Evolutionary conservation across 2,888 invertebrate genomes (phyloP).

Genomic region (Balanococcus diminutus): DNA sequence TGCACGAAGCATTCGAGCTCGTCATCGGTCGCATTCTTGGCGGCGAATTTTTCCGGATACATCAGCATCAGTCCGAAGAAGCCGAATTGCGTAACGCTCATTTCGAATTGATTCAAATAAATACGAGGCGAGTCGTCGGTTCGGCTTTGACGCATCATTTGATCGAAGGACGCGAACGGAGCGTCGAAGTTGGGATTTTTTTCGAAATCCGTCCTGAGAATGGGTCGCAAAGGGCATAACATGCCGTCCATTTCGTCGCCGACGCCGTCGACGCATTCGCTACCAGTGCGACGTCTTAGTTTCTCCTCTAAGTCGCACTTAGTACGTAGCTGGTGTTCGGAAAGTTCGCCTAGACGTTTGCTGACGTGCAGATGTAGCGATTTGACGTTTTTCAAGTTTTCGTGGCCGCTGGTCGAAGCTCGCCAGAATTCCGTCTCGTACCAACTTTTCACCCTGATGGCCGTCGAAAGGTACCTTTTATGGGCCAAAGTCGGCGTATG

Average conservation of each 20-base stretch:
- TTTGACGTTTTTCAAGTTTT: conserved; percentile 63
- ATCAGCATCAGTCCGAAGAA: conserved; percentile 64
- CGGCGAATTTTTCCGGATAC: conserved; percentile 63
- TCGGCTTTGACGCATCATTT: background rate
- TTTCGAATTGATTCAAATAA: conserved; percentile 64
- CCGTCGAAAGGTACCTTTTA: conserved; percentile 64
- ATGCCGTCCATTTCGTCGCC: background rate
- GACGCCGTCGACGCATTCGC: background rate
- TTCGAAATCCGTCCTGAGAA: conserved; percentile 5
- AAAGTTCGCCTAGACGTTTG: conserved; percentile 58
- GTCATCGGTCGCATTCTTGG: conserved; percentile 61
- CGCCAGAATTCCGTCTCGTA: conserved; percentile 64
- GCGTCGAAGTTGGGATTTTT: background rate
- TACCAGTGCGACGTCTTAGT: conserved; percentile 13
- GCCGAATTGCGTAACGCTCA: conserved; percentile 65
- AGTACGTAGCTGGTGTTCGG: conserved; percentile 58
- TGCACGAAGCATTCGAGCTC: conserved; percentile 66
- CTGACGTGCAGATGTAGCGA: conserved; percentile 62
- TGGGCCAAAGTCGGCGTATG: conserved; percentile 64
- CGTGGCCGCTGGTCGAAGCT: conserved; percentile 61
- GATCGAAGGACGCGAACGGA: background rate
- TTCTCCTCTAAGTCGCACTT: conserved; percentile 56
- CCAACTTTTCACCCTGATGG: conserved; percentile 64
- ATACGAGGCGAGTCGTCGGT: background rate
- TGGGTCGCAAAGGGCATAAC: conserved; percentile 20